phyloP scores from a whole-genome alignment of 2,888 invertebrate genomes.

The Melinopterus prodromus region DNA sequence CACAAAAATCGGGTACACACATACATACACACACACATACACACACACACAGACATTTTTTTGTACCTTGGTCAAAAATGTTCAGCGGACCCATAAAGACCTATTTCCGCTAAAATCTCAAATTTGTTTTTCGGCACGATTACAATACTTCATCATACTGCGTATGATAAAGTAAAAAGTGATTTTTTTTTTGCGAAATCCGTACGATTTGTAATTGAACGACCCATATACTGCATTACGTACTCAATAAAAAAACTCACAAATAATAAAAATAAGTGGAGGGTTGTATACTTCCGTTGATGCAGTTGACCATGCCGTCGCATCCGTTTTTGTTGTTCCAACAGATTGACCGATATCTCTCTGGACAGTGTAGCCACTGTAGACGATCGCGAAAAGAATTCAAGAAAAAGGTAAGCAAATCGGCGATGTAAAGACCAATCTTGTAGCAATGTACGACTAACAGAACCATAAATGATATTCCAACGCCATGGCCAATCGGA shows the following conservation, averaged over 20 bases:
- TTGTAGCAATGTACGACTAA: slow-evolving; percentile 33
- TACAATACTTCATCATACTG: too few species aligned
- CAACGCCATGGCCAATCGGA: slow-evolving; percentile 43
- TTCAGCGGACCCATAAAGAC: too few species aligned
- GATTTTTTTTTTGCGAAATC: too few species aligned
- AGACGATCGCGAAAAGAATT: slow-evolving; percentile 34
- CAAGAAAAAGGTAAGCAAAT: slow-evolving; percentile 40
- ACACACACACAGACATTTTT: too few species aligned
- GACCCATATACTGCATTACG: neutral
- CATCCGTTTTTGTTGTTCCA: slow-evolving; percentile 16
- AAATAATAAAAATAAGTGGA: slow-evolving; percentile 28
- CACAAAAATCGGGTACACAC: too few species aligned
- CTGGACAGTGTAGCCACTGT: slow-evolving; percentile 42
- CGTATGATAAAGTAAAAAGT: too few species aligned
- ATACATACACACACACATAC: too few species aligned
- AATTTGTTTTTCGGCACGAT: too few species aligned
- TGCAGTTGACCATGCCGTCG: slow-evolving; percentile 20
- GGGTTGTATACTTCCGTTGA: slow-evolving; percentile 7
- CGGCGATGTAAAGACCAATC: slow-evolving; percentile 31
- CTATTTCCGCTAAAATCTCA: too few species aligned
- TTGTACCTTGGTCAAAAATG: too few species aligned
- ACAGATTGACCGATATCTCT: neutral
- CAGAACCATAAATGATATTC: slow-evolving; percentile 36
- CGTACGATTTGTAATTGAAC: too few species aligned
- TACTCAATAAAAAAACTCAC: slow-evolving; percentile 9